Base-by-base conservation (phyloP, 2,797 vertebrate species). In the Macropus fuliginosus region DNA sequence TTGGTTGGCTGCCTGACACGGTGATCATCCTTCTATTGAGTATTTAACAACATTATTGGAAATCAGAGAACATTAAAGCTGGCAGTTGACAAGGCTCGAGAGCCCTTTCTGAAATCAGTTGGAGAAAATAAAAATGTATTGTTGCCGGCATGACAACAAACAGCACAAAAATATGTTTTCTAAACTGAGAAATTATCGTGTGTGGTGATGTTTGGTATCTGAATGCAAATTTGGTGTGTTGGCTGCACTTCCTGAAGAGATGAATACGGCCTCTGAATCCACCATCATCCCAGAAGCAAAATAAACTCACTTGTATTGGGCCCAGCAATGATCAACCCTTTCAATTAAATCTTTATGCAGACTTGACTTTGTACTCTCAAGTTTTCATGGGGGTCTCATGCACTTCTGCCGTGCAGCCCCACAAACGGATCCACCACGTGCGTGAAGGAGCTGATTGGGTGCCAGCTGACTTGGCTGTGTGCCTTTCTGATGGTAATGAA, bases 401-500 rank as follows among this genome's bases (percentile, higher is more conserved):
- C 97, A 98, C 98, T 98, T 98, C 98, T 97, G 97, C 98, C 98
- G 98, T 0, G 16, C 97, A 98, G 98, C 98, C 97, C 94, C 97
- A 97, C 98, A 98, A 98, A 98, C 94, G 98, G 98, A 98, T 97
- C 98, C 95, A 93, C 97, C 98, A 97, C 98, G 98, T 96, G 98
- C 98, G 98, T 97, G 97, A 96, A 98, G 98, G 93, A 98, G 98
- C 98, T 96, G 98, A 98, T 98, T 98, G 98, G 98, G 95, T 98
- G 98, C 98, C 98, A 99, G 99, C 99, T 99, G 99, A 98, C 98
- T 99, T 99, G 99, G 98, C 98, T 98, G 97, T 93, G 92, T 96
- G 99, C 98, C 98, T 99, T 99, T 99, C 98, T 99, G 97, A 99
- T 98, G 98, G 98, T 99, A 99, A 99, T 99, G 98, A 99, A 99